phyloP scores from a whole-genome alignment of 2,888 invertebrate species.

The Euzophera pinguis region DNA sequence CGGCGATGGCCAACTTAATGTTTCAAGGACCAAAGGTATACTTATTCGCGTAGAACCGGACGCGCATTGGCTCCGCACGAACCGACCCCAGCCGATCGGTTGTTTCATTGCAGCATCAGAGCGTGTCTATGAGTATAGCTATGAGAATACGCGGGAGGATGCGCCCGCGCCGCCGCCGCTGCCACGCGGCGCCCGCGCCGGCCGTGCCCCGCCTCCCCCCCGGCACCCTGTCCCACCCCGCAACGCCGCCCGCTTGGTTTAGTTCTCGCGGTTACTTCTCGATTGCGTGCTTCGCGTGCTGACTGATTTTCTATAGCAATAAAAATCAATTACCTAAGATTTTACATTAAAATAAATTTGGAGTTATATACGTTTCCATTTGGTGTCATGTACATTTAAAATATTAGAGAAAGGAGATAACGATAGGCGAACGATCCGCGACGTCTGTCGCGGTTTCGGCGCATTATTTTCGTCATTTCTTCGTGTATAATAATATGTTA shows the following conservation, averaged over 20 bases:
- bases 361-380: constrained; percentile 80
- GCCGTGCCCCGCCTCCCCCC: constrained; percentile 39
- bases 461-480: constrained; percentile 79
- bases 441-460: constrained; percentile 63
- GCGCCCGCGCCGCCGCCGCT: constrained; percentile 30
- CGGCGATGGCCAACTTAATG: constrained; percentile 77
- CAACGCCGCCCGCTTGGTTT: constrained; percentile 76
- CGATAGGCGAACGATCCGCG: constrained; percentile 73
- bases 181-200: constrained; percentile 29
- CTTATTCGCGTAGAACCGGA: constrained; percentile 78
- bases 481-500: constrained; percentile 81
- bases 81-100: constrained; percentile 69
- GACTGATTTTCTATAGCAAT: constrained; percentile 82
- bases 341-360: constrained; percentile 81
- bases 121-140: constrained; percentile 61
- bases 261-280: constrained; percentile 80
- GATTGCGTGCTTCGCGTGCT: constrained; percentile 82
- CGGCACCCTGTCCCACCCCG: constrained; percentile 35
- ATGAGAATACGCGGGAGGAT: constrained; percentile 48
- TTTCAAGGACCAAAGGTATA: constrained; percentile 80
- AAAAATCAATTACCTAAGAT: constrained; percentile 81
- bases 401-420: constrained; percentile 76
- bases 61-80: constrained; percentile 78
- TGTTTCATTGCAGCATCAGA: constrained; percentile 60
- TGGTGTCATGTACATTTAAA: constrained; percentile 81